phyloP scores from a whole-genome alignment of 2,113 vertebrate species.

The Scatophagus argus region DNA sequence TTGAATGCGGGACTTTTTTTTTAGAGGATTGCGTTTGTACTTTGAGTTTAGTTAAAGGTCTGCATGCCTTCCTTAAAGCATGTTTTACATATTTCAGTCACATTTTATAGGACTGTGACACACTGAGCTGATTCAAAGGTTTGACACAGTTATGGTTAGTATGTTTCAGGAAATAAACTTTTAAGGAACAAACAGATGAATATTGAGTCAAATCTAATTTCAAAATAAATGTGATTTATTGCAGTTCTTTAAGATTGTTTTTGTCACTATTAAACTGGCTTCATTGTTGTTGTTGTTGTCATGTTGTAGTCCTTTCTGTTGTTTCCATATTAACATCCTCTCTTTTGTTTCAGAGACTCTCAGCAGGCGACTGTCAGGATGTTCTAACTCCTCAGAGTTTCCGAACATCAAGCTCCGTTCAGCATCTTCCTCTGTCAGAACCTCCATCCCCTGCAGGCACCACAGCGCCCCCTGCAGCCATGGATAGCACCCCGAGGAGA shows the following conservation, averaged over 20 bases:
- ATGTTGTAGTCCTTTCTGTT: not conserved
- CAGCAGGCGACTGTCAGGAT: slow-evolving; percentile 12
- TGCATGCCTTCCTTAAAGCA: too few relatives aligned
- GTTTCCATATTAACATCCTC: slow-evolving; percentile 9
- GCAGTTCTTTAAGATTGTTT: too few relatives aligned
- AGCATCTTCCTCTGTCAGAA: slow-evolving; percentile 15
- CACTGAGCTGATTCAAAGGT: too few relatives aligned
- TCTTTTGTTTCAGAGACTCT: slow-evolving; percentile 64
- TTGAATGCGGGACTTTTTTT: not conserved
- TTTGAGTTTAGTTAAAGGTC: too few relatives aligned
- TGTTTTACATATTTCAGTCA: not conserved
- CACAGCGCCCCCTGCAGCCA: slow-evolving; percentile 37
- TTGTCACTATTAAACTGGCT: too few relatives aligned
- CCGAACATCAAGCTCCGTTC: slow-evolving; percentile 12
- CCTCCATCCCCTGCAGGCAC: not conserved
- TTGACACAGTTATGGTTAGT: too few relatives aligned
- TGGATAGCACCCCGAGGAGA: slow-evolving; percentile 75
- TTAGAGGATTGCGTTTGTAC: not conserved
- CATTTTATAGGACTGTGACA: not conserved
- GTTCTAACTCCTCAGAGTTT: slow-evolving; percentile 16
- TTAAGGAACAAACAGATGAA: too few relatives aligned
- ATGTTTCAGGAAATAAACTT: too few relatives aligned
- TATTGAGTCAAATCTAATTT: too few relatives aligned
- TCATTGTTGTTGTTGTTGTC: not conserved
- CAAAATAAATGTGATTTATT: too few relatives aligned